Evolutionary conservation across 2,797 vertebrate species (phyloP), one percentile per base, ranked within the genome.

Genomic region (Picus viridis): DNA sequence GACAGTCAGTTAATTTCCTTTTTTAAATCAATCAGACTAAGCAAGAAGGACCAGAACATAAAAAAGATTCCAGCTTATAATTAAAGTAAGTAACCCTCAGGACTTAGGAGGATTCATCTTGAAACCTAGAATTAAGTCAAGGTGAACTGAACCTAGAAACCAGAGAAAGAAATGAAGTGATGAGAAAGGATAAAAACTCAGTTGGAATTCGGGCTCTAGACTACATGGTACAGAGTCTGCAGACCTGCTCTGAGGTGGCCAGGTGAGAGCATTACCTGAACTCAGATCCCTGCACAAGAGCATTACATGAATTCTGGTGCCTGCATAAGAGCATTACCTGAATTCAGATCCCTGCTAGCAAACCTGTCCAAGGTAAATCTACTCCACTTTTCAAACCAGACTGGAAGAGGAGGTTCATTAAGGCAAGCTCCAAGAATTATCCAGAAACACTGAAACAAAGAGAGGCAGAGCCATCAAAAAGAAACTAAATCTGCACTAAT

Each of bases 401-500:
- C 10, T 41, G 32, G 24, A 75, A 71, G 6, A 56, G 16, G 34
- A 51, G 12, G 49, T 51, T 51, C 49, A 51, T 7, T 51, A 13
- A 59, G 62, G 10, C 5, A 79, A 43, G 29, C 15, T 76, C 5
- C 9, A 91, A 63, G 24, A 84, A 73, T 73, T 87, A 71, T 85
- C 80, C 22, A 30, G 80, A 67, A 80, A 4, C 63, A 70, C 43
- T 69, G 27, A 49, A 89, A 74, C 5, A 72, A 43, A 75, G 32
- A 89, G 12, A 67, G 29, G 77, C 30, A 86, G 89, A 89, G 16
- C 13, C 91, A 85, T 73, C 57, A 91, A 83, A 86, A 89, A 58
- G 7, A 64, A 76, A 75, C 7, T 39, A 23, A 69, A 83, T 72
- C 45, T 79, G 16, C 18, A 71, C 10, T 78, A 57, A 73, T 81